Evolutionary conservation across 2,113 vertebrate genomes (phyloP).

Genomic region (Mystacornis crossleyi): DNA sequence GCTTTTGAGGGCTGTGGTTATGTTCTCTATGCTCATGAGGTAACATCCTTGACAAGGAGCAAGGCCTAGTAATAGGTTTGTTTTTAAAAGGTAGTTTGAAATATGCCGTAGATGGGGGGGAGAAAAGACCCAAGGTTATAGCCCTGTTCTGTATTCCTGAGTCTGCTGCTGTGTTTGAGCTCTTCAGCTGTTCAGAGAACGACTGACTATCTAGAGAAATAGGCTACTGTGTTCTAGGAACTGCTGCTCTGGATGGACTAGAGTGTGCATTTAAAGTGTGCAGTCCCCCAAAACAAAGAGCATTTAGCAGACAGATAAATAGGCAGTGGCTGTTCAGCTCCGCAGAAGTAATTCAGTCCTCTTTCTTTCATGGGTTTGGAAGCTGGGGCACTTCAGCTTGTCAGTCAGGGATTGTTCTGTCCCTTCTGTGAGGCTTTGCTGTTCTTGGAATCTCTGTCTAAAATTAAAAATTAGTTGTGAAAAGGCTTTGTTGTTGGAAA

Average conservation of each 20-base stretch:
- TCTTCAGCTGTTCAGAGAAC: background rate
- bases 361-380: background rate
- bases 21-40: background rate
- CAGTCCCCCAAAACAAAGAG: slow-evolving; percentile 29
- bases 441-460: background rate
- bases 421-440: background rate
- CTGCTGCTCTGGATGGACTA: background rate
- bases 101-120: background rate
- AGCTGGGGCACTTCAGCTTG: background rate
- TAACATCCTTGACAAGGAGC: background rate
- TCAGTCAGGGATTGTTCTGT: background rate
- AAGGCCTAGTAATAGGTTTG: background rate
- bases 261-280: background rate
- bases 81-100: background rate
- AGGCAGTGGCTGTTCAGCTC: background rate
- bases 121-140: background rate
- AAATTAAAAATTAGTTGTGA: background rate
- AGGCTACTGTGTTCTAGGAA: slow-evolving; percentile 20
- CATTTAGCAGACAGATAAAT: background rate
- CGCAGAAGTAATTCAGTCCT: background rate
- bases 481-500: background rate
- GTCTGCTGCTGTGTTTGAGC: background rate
- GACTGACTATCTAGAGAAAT: background rate
- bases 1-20: background rate
- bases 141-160: background rate